phyloP scores from a whole-genome alignment of 2,888 invertebrate genomes.

The Dione juno region DNA sequence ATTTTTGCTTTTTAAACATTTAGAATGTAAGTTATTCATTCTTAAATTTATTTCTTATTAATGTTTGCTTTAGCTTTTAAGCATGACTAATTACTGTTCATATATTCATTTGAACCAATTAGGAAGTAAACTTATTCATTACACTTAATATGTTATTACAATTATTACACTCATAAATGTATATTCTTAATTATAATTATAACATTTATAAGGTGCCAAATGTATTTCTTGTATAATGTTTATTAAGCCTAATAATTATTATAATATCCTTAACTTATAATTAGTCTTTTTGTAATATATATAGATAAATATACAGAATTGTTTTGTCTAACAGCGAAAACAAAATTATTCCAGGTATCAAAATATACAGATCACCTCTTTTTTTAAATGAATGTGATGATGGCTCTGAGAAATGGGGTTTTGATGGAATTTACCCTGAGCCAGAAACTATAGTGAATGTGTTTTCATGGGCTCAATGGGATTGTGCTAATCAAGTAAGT shows the following conservation, averaged over 20 bases:
- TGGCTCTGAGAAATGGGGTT: conserved; percentile 80
- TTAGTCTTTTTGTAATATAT: neutral
- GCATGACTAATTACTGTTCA: neutral
- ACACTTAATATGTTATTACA: conserved; percentile 4
- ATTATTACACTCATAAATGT: neutral
- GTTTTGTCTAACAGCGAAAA: neutral
- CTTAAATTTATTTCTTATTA: neutral
- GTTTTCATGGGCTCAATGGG: conserved; percentile 95
- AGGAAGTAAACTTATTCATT: neutral
- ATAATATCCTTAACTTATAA: no score
- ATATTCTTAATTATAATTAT: neutral
- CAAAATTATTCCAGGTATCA: conserved; percentile 54
- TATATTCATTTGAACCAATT: conserved; percentile 3
- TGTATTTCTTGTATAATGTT: neutral
- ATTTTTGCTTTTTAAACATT: conserved; percentile 89
- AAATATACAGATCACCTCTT: conserved; percentile 76
- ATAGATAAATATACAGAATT: neutral
- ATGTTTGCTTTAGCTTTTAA: neutral
- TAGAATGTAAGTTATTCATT: conserved; percentile 85
- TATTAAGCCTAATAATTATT: neutral
- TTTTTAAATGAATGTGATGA: conserved; percentile 77
- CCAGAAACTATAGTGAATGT: conserved; percentile 86
- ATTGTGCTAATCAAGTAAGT: conserved; percentile 85
- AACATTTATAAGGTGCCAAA: neutral
- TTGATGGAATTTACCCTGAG: conserved; percentile 80